Evolutionary conservation across 1,140 invertebrate genomes (phyloP), one percentile per base, ranked within the genome.

Genomic region (Procambarus virginalis): DNA sequence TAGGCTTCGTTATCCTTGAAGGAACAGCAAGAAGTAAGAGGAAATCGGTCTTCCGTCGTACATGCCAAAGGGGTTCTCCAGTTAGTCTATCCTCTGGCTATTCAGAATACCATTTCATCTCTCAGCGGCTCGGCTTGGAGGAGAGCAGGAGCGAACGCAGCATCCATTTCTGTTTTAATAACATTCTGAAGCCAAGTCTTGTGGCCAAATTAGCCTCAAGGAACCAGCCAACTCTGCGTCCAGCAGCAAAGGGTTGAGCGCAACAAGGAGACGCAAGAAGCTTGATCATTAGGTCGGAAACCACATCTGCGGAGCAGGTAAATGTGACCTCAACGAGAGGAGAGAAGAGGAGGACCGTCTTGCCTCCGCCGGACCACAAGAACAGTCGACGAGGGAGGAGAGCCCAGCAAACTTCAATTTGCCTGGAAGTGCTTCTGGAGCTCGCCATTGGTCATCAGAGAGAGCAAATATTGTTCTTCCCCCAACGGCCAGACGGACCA

Each of bases 131-230:
- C 80, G 87, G 73, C 79, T 84, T 64, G 87, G 81, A 75, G 49
- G 75, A 68, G 81, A 89, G 87, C 81, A 89, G 87, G 87, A 89
- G 87, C 80, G 58, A 89, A 68, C 87, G 81, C 81, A 84, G 86
- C 86, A 88, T 88, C 86, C 86, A 88, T 88, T 88, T 88, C 86
- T 89, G 87, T 89, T 89, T 89, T 89, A 89, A 89, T 89, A 89
- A 89, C 87, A 89, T 89, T 89, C 87, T 84, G 87, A 89, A 89
- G 87, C 87, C 87, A 89, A 89, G 87, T 89, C 87, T 89, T 89
- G 87, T 89, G 87, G 87, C 87, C 87, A 89, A 89, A 89, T 89
- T 89, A 89, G 87, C 87, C 87, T 89, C 87, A 89, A 89, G 87
- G 87, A 89, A 89, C 87, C 87, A 89, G 77, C 87, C 87, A 89